Conservation (phyloP, 2,113 vertebrate species). For the Corythornis vintsioides region DNA sequence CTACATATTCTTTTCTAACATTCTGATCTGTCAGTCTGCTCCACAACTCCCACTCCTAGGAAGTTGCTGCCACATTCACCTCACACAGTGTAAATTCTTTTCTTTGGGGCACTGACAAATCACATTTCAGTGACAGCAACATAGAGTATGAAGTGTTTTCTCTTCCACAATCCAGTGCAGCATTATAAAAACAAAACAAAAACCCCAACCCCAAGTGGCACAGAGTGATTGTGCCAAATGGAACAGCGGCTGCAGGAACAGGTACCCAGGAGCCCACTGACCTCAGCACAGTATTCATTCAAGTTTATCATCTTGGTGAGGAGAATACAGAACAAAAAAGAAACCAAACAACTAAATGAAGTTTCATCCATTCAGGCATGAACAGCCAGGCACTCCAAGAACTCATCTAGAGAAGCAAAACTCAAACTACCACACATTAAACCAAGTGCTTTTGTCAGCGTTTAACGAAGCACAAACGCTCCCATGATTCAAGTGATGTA, state of each 20-base stretch:
- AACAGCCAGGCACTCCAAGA: not conserved
- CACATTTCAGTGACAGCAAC: not conserved
- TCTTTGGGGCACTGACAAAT: not conserved
- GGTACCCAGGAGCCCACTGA: not conserved
- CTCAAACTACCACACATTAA: not conserved
- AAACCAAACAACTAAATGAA: not conserved
- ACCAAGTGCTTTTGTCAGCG: not conserved
- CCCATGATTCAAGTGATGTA: not conserved
- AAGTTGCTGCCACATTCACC: not conserved
- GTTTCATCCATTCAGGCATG: constrained; percentile 9
- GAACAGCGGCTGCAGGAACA: not conserved
- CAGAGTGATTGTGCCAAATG: not conserved
- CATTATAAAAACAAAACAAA: not conserved
- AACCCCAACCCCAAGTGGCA: not conserved
- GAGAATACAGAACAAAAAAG: not conserved
- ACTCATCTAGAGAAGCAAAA: constrained; percentile 23
- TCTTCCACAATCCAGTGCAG: constrained; percentile 35
- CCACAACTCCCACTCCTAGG: not conserved
- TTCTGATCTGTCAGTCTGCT: not conserved
- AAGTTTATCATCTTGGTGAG: constrained; percentile 9
- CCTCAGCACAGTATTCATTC: constrained; percentile 40
- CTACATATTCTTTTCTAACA: not conserved
- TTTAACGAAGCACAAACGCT: not conserved
- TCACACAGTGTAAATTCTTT: not conserved
- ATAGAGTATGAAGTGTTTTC: not conserved